Evolutionary conservation across 30 jellyfish, hydroid and myxozoan species (phyloP).

Genomic region (Chrysaora quinquecirrha): DNA sequence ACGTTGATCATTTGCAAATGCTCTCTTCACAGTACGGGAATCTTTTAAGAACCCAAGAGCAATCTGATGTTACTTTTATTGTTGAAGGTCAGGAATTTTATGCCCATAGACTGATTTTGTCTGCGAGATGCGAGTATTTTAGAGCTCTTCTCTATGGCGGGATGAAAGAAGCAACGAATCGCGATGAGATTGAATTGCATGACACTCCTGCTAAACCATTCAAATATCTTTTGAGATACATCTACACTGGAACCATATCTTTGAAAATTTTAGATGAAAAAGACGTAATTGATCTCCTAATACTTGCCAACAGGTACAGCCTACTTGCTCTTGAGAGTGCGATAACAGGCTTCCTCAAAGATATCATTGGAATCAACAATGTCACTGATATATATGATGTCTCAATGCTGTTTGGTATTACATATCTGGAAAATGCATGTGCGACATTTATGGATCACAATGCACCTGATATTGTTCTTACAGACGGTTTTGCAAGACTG

Average conservation of each 20-base stretch:
- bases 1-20: conserved; percentile 78
- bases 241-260: conserved; percentile 76
- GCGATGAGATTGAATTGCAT: conserved; percentile 63
- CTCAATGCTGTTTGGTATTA: conserved; percentile 52
- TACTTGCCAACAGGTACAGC: conserved; percentile 89
- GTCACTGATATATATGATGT: conserved; percentile 82
- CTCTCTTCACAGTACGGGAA: conserved; percentile 81
- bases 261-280: conserved; percentile 78
- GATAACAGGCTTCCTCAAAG: conserved; percentile 71
- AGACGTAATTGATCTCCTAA: conserved; percentile 77
- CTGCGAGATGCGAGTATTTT: conserved; percentile 95
- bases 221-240: conserved; percentile 59
- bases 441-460: conserved; percentile 85
- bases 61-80: conserved; percentile 83
- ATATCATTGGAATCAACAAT: conserved; percentile 45
- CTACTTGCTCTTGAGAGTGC: conserved; percentile 89
- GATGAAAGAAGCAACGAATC: conserved; percentile 77
- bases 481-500: conserved; percentile 75
- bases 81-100: conserved; percentile 77
- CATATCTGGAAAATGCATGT: conserved; percentile 65
- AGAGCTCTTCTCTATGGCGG: conserved; percentile 96
- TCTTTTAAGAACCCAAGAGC: conserved; percentile 71
- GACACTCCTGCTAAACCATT: conserved; percentile 84
- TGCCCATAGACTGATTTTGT: conserved; percentile 77
- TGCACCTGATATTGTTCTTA: conserved; percentile 73